Evolutionary conservation across 2,113 vertebrate genomes (phyloP).

Genomic region (Tenrec ecaudatus): DNA sequence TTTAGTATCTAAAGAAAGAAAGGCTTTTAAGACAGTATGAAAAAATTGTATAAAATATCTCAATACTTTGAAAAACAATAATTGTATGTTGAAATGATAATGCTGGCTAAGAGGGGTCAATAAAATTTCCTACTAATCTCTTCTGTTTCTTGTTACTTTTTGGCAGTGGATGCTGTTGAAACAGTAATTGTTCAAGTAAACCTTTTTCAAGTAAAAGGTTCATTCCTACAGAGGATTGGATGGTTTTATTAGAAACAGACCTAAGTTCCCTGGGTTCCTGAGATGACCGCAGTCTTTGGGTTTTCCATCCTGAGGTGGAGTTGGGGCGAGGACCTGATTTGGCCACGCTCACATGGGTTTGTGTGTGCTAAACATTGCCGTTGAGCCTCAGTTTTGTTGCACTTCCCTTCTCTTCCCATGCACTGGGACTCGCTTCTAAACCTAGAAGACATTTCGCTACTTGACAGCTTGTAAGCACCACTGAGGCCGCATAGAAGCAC

Average conservation of each 20-base stretch:
- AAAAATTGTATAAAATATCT: background rate
- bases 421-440: background rate
- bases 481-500: background rate
- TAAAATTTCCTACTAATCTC: conserved; percentile 27
- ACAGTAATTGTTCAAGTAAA: background rate
- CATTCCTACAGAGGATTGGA: background rate
- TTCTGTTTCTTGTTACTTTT: conserved; percentile 5
- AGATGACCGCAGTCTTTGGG: background rate
- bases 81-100: conserved; percentile 19
- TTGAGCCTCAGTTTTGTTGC: background rate
- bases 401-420: background rate
- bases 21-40: conserved; percentile 35
- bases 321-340: background rate
- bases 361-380: background rate
- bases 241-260: background rate
- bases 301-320: background rate
- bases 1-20: conserved; percentile 41
- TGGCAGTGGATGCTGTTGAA: background rate
- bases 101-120: conserved; percentile 5
- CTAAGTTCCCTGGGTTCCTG: background rate
- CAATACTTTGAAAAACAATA: background rate
- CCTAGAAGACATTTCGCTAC: background rate
- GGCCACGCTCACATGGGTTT: too few relatives aligned
- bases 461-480: background rate
- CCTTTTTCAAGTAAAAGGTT: conserved; percentile 33